Percentiles rank a stretch among this genome's conserved stretches.
These are phyloP conservation scores for Forpus xanthops DNA, from an alignment of 2,797 vertebrate genomes.

Conservation along the genomic window DNA sequence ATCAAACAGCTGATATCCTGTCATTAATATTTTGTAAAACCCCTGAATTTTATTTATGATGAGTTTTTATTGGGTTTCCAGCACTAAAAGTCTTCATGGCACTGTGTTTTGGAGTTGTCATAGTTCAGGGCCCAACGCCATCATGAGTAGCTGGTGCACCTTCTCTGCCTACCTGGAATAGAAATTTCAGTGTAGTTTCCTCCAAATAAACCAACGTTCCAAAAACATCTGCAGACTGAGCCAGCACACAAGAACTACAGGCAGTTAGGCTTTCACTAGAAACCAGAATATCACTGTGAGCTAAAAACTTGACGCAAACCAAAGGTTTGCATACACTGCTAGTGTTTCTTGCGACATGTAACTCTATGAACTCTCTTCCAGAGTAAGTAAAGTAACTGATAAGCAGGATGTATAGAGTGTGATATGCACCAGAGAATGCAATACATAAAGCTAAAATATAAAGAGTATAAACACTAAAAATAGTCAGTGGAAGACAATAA, in stretches of 20 bases:
- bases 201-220: neutral
- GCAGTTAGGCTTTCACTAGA: neutral
- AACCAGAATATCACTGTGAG: neutral
- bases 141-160: neutral
- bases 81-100: neutral
- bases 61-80: neutral
- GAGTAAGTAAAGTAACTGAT: neutral
- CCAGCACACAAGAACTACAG: neutral
- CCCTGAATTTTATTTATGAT: neutral
- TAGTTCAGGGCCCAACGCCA: neutral
- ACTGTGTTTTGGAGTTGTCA: neutral
- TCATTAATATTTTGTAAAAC: neutral
- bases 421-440: neutral
- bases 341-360: neutral
- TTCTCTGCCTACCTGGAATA: neutral
- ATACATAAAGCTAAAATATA: neutral
- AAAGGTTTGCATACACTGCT: neutral
- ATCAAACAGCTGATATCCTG: neutral
- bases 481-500: neutral
- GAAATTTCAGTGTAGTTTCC: neutral
- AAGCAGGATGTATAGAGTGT: neutral
- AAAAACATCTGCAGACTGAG: neutral
- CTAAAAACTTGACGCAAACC: neutral
- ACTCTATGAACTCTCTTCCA: neutral
- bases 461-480: neutral